These are phyloP conservation scores for Anoplophora glabripennis DNA, from an alignment of 1,140 invertebrate genomes.

Conservation along the genomic window DNA sequence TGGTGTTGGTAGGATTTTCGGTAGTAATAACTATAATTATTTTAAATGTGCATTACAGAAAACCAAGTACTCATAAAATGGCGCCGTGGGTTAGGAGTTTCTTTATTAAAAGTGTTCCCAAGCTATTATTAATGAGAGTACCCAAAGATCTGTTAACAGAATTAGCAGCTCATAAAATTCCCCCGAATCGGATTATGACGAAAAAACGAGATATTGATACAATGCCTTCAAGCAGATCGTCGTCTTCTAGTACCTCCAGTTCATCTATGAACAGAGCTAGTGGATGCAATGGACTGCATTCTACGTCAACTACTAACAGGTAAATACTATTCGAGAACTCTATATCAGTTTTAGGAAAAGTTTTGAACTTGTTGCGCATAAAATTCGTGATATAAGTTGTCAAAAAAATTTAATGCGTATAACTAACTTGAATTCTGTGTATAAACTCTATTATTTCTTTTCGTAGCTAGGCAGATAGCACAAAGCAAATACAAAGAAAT, in stretches of 20 bases:
- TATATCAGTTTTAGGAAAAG: background rate
- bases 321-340: conserved; percentile 29
- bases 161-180: conserved; percentile 74
- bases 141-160: conserved; percentile 77
- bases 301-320: conserved; percentile 68
- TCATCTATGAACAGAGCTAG: conserved; percentile 49
- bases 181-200: conserved; percentile 54
- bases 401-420: too few relatives aligned
- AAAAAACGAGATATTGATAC: conserved; percentile 57
- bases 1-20: conserved; percentile 94
- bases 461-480: too few relatives aligned
- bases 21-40: conserved; percentile 97
- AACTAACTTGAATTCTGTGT: background rate
- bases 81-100: conserved; percentile 84
- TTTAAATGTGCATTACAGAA: conserved; percentile 98
- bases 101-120: conserved; percentile 83
- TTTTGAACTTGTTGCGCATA: too few relatives aligned
- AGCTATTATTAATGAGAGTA: conserved; percentile 80
- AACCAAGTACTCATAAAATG: conserved; percentile 97
- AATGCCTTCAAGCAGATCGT: conserved; percentile 68
- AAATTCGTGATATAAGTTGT: too few relatives aligned
- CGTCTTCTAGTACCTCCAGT: conserved; percentile 68
- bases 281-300: conserved; percentile 77
- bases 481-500: too few relatives aligned
- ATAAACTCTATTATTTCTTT: background rate